Evolutionary conservation across 1,140 invertebrate species (phyloP).

Genomic region (Conopomorpha cramerella): DNA sequence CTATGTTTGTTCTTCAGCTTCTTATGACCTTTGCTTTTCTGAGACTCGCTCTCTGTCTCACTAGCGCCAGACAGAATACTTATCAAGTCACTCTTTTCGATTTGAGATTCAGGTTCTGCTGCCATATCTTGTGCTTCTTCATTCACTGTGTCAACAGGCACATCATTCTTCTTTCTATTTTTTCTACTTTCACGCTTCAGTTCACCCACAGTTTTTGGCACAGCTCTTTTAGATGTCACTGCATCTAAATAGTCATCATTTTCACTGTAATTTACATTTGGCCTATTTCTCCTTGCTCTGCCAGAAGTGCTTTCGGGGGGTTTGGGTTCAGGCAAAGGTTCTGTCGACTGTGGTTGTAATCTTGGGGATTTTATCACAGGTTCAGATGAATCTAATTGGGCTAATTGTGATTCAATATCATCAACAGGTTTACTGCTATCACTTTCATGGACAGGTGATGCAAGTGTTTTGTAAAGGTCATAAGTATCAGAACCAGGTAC

Average conservation of each 20-base stretch:
- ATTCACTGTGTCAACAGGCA: slow-evolving; percentile 12
- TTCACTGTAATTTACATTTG: slow-evolving; percentile 59
- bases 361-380: slow-evolving; percentile 20
- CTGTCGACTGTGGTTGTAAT: slow-evolving; percentile 29
- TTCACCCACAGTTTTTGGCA: slow-evolving; percentile 37
- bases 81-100: slow-evolving; percentile 35
- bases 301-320: slow-evolving; percentile 35
- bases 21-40: slow-evolving; percentile 30
- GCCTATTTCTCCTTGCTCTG: slow-evolving; percentile 50
- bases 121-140: slow-evolving; percentile 16
- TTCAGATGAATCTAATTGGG: slow-evolving; percentile 32
- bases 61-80: slow-evolving; percentile 26
- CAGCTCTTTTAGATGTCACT: slow-evolving; percentile 27
- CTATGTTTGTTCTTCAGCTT: slow-evolving; percentile 31
- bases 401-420: slow-evolving; percentile 40
- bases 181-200: slow-evolving; percentile 39
- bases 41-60: slow-evolving; percentile 14
- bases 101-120: slow-evolving; percentile 20
- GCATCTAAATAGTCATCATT: slow-evolving; percentile 52
- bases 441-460: slow-evolving; percentile 33
- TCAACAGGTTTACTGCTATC: slow-evolving; percentile 23
- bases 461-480: slow-evolving; percentile 54
- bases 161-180: slow-evolving; percentile 31
- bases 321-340: slow-evolving; percentile 41
- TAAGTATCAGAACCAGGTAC: slow-evolving; percentile 52